Conservation (phyloP, 2,888 invertebrate genomes). For the Colostygia pectinataria region DNA sequence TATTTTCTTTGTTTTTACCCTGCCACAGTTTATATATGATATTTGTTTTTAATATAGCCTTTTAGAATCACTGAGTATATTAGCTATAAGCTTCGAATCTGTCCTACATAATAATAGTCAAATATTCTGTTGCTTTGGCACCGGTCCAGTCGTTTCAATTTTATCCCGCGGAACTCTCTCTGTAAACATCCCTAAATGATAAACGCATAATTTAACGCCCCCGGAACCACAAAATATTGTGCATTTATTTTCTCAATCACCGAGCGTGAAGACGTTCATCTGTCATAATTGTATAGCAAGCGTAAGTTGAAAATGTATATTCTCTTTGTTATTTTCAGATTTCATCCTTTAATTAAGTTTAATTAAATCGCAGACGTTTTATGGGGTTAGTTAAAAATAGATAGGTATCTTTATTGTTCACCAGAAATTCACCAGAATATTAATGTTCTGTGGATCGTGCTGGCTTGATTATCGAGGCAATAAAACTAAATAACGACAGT, state of each 20-base stretch:
- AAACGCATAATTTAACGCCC: slow-evolving; percentile 79
- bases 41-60: too few species aligned
- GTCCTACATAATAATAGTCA: slow-evolving; percentile 14
- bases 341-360: slow-evolving; percentile 22
- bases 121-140: slow-evolving; percentile 59
- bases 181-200: slow-evolving; percentile 81
- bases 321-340: slow-evolving; percentile 22
- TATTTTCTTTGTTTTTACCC: too few species aligned
- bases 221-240: slow-evolving; percentile 72
- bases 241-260: slow-evolving; percentile 70
- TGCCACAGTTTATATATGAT: too few species aligned
- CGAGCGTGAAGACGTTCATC: slow-evolving; percentile 63
- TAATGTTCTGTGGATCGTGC: slow-evolving; percentile 52
- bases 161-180: slow-evolving; percentile 67
- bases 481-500: slow-evolving; percentile 58
- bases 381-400: slow-evolving; percentile 1
- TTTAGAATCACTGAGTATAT: slow-evolving; percentile 10
- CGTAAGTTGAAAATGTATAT: slow-evolving; percentile 42
- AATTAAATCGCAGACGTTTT: slow-evolving; percentile 36
- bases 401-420: slow-evolving; percentile 29
- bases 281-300: too few species aligned
- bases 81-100: slow-evolving; percentile 6
- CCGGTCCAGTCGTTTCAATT: slow-evolving; percentile 80
- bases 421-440: slow-evolving; percentile 52
- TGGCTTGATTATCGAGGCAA: slow-evolving; percentile 59